Base-by-base conservation (phyloP, 2,888 invertebrate genomes). In the Drosophila dives region DNA sequence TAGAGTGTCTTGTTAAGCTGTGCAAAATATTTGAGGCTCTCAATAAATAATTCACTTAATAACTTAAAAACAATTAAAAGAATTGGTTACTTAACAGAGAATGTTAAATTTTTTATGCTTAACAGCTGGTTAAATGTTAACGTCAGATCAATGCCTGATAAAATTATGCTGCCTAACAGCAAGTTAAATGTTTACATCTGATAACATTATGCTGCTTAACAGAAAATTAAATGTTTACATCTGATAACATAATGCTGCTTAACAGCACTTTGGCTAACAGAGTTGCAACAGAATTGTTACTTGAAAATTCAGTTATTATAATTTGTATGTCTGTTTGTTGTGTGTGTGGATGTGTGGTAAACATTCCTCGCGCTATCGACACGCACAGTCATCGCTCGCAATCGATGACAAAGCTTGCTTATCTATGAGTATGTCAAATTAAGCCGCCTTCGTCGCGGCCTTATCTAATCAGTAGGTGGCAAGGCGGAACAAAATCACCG, bases 401-500 rank as follows among this genome's bases (percentile, higher is more conserved):
- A 66, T 55, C 67, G 48, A 48, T 63, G 65, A 62, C 64, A 78
- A 58, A 71, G 51, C 63, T 11, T 4, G 33, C 26, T 68, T 74
- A 72, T 80, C 71, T 50, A 23, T 45, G 23, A 15, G 34, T 63
- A 42, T 62, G 58, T 15, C 61, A 62, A 38, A 2, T 64, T 64
- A 75, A 79, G 72, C 59, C 54, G 11, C 7, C 29, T 33, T 34
- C 58, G 45, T 36, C 40, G 64, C 72, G n/a, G 12, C 36, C 59
- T 53, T 81, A 81, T 81, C 81, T 82, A 59, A 81, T 80, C 80
- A 45, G 29, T 8, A 8, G 42, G 4, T 11, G 40, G 32, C 48
- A 38, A 29, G 32, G 6, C 33, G 45, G 40, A 75, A 66, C 54
- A 72, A 85, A 85, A 86, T 77, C 85, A 83, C 86, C 73, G 68